phyloP scores from a whole-genome alignment of 2,888 invertebrate genomes.

The Folsomia candida region DNA sequence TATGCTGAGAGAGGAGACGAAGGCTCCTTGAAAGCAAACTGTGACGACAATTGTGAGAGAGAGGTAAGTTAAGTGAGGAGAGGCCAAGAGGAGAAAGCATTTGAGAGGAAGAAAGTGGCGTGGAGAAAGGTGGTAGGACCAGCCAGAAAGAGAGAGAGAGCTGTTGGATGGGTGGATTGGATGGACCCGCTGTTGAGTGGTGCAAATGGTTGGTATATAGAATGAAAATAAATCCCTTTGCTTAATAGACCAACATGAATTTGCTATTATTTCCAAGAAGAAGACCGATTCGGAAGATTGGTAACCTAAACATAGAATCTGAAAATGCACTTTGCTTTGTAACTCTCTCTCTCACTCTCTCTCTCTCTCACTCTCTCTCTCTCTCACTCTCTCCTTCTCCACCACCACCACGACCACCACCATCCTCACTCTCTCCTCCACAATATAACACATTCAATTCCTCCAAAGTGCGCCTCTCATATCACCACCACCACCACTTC shows the following conservation, averaged over 20 bases:
- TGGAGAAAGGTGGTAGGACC: background rate
- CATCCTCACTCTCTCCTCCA: conserved; percentile 26
- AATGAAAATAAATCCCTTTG: conserved; percentile 61
- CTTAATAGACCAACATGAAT: conserved; percentile 61
- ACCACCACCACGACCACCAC: conserved; percentile 34
- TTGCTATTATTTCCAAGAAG: conserved; percentile 60
- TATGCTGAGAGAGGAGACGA: background rate
- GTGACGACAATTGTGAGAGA: too few relatives aligned
- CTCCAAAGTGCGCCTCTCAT: conserved; percentile 11
- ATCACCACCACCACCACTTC: conserved; percentile 11
- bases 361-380: conserved; percentile 45
- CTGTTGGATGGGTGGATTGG: background rate
- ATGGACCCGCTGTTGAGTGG: background rate
- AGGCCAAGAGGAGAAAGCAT: conserved; percentile 3
- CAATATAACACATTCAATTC: background rate
- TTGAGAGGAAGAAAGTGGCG: background rate
- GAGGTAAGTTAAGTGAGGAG: conserved; percentile 2
- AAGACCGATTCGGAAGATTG: conserved; percentile 51
- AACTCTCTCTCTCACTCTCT: conserved; percentile 45
- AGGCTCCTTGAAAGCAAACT: too few relatives aligned
- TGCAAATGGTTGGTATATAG: conserved; percentile 42
- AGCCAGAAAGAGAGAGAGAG: conserved; percentile 21
- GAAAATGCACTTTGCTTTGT: conserved; percentile 51
- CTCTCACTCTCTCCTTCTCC: conserved; percentile 40
- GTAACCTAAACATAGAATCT: conserved; percentile 52